Evolutionary conservation across 1,140 invertebrate species (phyloP).

Genomic region (Bombus breviceps): DNA sequence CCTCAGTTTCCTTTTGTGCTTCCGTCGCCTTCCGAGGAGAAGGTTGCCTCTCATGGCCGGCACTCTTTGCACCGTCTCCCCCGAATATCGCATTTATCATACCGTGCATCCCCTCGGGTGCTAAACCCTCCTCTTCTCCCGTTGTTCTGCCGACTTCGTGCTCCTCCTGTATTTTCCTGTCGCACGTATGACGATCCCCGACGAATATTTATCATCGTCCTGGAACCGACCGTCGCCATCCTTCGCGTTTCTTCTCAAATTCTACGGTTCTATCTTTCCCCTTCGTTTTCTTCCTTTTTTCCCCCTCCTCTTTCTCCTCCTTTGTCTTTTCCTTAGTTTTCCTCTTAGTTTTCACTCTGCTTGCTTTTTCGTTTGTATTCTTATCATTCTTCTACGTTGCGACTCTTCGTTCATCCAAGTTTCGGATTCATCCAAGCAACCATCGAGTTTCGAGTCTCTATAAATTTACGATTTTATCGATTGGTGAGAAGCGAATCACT

Average conservation of each 20-base stretch:
- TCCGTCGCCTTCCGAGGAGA: slow-evolving; percentile 37
- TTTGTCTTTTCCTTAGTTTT: too few relatives aligned
- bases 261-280: neutral
- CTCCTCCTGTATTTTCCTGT: slow-evolving; percentile 44
- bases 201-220: slow-evolving; percentile 63
- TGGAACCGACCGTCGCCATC: neutral
- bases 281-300: neutral
- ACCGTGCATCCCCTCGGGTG: slow-evolving; percentile 43
- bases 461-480: too few relatives aligned
- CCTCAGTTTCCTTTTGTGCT: slow-evolving; percentile 22
- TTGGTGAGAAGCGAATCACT: too few relatives aligned
- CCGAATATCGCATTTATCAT: slow-evolving; percentile 68
- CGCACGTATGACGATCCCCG: slow-evolving; percentile 56
- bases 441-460: too few relatives aligned
- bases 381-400: neutral
- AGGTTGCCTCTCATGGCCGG: neutral
- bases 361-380: too few relatives aligned
- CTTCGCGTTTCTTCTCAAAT: neutral
- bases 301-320: neutral
- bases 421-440: too few relatives aligned
- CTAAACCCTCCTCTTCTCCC: slow-evolving; percentile 45
- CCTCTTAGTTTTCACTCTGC: neutral
- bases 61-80: slow-evolving; percentile 28
- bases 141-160: slow-evolving; percentile 18
- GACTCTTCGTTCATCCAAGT: too few relatives aligned